Percentiles rank a stretch among this genome's conserved stretches.
phyloP scores from a whole-genome alignment of 2,113 vertebrate genomes.

The Sylvietta virens region DNA sequence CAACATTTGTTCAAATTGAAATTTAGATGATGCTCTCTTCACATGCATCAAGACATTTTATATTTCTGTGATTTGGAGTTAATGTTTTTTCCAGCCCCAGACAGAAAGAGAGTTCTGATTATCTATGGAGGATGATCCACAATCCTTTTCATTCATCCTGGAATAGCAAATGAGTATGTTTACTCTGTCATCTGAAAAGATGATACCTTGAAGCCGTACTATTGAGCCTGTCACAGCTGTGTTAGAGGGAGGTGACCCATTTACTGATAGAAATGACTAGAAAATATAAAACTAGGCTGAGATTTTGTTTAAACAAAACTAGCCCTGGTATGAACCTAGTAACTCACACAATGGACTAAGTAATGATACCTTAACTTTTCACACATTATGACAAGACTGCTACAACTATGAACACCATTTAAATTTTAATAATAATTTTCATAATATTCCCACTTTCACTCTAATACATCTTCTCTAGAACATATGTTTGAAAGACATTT shows the following conservation, averaged over 20 bases:
- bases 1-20: constrained; percentile 36
- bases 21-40: constrained; percentile 38
- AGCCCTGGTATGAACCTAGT: not conserved
- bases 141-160: constrained; percentile 41
- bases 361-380: not conserved
- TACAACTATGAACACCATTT: not conserved
- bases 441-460: not conserved
- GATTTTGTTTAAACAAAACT: constrained; percentile 27
- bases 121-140: constrained; percentile 42
- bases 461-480: not conserved
- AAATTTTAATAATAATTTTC: not conserved
- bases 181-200: constrained; percentile 54
- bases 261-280: constrained; percentile 3
- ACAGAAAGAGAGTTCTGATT: constrained; percentile 42
- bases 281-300: constrained; percentile 1
- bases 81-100: constrained; percentile 40
- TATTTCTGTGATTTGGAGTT: constrained; percentile 42
- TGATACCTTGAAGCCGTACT: constrained; percentile 35
- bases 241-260: constrained; percentile 34
- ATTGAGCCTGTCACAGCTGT: constrained; percentile 40
- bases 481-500: not conserved
- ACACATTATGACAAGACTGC: not conserved
- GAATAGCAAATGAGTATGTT: constrained; percentile 60
- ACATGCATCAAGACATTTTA: constrained; percentile 35
- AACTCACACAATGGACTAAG: not conserved